Conservation (phyloP, 2,113 vertebrate genomes). For the Lophotis ruficrista region DNA sequence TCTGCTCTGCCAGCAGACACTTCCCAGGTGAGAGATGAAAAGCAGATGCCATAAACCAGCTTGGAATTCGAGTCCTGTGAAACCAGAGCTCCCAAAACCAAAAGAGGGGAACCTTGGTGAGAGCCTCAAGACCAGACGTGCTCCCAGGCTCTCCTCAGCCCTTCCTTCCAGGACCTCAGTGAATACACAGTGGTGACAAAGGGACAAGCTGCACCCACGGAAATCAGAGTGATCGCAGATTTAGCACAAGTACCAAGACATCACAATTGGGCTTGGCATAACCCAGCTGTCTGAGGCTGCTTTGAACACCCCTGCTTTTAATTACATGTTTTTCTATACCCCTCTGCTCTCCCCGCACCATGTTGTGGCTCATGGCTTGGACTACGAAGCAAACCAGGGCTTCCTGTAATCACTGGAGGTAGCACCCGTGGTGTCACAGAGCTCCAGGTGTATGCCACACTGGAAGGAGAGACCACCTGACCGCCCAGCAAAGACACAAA, state of each 20-base stretch:
- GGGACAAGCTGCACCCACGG: background rate
- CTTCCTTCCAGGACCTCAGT: background rate
- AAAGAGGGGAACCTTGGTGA: background rate
- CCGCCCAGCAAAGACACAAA: background rate
- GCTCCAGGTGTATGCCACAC: background rate
- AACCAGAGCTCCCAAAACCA: background rate
- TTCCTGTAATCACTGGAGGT: background rate
- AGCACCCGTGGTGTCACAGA: background rate
- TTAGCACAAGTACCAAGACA: background rate
- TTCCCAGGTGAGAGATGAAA: constrained; percentile 42
- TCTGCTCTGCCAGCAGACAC: background rate
- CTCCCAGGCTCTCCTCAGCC: background rate
- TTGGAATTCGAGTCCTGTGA: background rate
- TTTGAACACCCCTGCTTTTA: background rate
- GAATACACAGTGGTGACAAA: accelerated
- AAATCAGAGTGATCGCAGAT: accelerated
- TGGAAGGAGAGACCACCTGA: background rate
- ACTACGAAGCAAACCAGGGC: background rate
- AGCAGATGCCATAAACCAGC: background rate
- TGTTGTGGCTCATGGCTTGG: background rate
- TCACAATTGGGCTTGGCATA: background rate
- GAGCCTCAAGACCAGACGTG: background rate
- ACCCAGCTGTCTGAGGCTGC: background rate
- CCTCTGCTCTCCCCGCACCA: background rate
- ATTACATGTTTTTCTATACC: background rate